phyloP scores from a whole-genome alignment of 2,113 vertebrate species.

The Salvelinus sp. region DNA sequence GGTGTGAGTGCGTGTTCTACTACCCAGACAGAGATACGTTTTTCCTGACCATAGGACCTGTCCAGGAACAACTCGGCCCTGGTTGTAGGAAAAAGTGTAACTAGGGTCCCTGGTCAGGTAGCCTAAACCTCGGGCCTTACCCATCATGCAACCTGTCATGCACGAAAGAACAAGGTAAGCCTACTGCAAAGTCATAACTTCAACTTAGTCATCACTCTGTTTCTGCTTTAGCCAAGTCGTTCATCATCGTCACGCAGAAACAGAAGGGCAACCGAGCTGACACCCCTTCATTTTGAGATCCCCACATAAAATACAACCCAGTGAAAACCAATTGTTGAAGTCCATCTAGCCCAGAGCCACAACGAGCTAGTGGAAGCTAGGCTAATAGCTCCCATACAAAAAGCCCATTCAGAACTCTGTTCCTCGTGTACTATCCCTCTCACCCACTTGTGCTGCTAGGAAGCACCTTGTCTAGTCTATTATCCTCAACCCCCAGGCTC shows the following conservation, averaged over 20 bases:
- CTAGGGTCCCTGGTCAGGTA: too few species aligned
- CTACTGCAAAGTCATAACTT: too few species aligned
- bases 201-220: too few species aligned
- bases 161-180: too few species aligned
- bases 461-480: neutral
- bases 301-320: neutral
- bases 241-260: neutral
- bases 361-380: neutral
- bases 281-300: neutral
- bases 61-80: too few species aligned
- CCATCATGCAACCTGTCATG: too few species aligned
- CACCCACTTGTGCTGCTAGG: neutral
- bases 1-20: neutral
- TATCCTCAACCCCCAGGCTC: neutral
- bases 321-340: neutral
- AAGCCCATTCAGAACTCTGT: neutral
- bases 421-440: neutral
- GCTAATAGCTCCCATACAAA: neutral
- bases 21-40: too few species aligned
- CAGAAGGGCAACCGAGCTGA: neutral
- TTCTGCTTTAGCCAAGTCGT: too few species aligned
- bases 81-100: too few species aligned
- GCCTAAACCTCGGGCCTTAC: too few species aligned
- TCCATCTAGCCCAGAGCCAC: neutral
- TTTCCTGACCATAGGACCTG: too few species aligned